Evolutionary conservation across 2,797 vertebrate species (phyloP), one percentile per base, ranked within the genome.

Genomic region (Sebastes kiyomatsui): DNA sequence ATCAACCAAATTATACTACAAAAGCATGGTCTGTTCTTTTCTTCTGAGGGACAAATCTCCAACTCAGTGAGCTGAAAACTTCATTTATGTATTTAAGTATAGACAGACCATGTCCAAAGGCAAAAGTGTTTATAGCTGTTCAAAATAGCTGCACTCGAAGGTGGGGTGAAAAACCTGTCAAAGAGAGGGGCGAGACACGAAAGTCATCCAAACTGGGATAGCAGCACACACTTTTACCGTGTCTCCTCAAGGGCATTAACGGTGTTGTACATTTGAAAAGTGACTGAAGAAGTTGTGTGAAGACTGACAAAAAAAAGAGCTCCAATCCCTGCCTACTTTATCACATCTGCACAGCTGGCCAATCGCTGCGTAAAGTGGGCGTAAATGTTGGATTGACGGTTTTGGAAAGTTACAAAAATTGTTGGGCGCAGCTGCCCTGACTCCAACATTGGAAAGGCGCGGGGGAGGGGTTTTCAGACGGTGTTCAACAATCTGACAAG

Each of bases 341-440:
- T 69, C 28, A 70, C 3, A 35, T 71, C 32, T 58, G 62, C 62
- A 33, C 12, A 64, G 32, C 61, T 14, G 52, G 30, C 33, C 68
- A 35, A 16, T 32, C 4, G 10, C 10, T 14, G 10, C 3, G 1
- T 14, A 20, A 58, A 46, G 54, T 35, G 22, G 4, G 3, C 1
- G 2, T 22, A 25, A 58, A 72, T 54, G 33, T 72, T 16, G 14
- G 42, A 32, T 59, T 28, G 62, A 30, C 0, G 2, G 23, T 67
- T 82, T 72, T 76, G 14, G 23, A 70, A 58, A 71, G 59, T 46
- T 25, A 10, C 35, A 58, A 22, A 80, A 67, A 60, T 18, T 27
- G 25, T 22, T 4, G 7, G 5, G n/a, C 7, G 11, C 42, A 54
- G 71, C 58, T 52, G 22, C 27, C 68, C 12, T 14, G 10, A 59